Percentiles rank a stretch among this genome's conserved stretches.
Conservation (phyloP, 2,113 vertebrate species). For the Indicator indicator region DNA sequence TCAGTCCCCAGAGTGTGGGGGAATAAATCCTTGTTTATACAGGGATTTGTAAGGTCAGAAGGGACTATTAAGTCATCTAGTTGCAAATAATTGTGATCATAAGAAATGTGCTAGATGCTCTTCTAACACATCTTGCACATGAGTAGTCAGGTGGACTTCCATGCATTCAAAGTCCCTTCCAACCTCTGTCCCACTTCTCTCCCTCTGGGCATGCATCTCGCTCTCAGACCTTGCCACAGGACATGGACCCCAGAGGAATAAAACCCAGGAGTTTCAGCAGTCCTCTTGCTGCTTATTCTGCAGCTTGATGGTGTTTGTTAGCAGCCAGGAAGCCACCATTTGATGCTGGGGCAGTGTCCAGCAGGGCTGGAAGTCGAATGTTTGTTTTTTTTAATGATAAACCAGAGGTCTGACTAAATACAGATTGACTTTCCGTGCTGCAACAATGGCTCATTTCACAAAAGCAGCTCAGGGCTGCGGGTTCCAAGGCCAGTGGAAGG, state of each 20-base stretch:
- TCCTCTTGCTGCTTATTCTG: not conserved
- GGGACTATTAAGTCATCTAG: conserved; percentile 38
- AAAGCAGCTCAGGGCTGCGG: not conserved
- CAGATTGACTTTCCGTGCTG: conserved; percentile 32
- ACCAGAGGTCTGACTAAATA: conserved; percentile 35
- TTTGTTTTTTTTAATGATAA: conserved; percentile 52
- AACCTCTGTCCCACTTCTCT: not conserved
- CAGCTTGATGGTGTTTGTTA: not conserved
- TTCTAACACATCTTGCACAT: not conserved
- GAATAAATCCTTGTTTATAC: conserved; percentile 42
- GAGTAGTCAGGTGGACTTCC: not conserved
- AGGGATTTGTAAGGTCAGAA: conserved; percentile 31
- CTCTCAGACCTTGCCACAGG: not conserved
- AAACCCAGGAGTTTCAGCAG: not conserved
- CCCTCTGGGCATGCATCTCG: not conserved
- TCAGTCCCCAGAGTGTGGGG: conserved; percentile 8
- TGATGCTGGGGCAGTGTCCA: conserved; percentile 25
- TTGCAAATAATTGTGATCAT: not conserved
- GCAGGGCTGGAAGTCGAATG: conserved; percentile 30
- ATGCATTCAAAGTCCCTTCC: accelerated
- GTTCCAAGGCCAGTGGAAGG: conserved; percentile 20
- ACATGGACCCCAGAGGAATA: not conserved
- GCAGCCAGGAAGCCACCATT: conserved; percentile 50
- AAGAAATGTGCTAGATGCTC: not conserved
- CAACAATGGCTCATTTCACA: not conserved